Conservation (phyloP, 2,888 invertebrate genomes). For the Morpho deidamia region DNA sequence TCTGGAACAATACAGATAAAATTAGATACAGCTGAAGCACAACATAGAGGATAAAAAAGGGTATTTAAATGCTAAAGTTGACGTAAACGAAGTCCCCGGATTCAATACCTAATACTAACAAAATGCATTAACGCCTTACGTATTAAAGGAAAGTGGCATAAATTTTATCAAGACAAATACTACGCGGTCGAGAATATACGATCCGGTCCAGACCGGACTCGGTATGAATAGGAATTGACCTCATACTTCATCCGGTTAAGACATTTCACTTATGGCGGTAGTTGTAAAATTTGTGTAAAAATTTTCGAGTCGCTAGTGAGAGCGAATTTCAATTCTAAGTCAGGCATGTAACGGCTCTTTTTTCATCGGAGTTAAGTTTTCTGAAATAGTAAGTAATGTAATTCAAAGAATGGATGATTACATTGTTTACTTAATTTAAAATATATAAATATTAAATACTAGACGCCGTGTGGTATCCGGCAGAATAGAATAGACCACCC, state of each 20-base stretch:
- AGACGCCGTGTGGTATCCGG: too few relatives aligned
- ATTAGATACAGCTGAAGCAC: too few relatives aligned
- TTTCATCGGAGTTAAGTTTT: neutral
- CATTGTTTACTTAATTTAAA: too few relatives aligned
- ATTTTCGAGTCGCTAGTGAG: neutral
- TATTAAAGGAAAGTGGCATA: slow-evolving; percentile 23
- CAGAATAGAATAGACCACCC: too few relatives aligned
- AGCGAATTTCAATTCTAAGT: slow-evolving; percentile 11
- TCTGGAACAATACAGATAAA: too few relatives aligned
- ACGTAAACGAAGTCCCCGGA: too few relatives aligned
- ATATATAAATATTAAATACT: too few relatives aligned
- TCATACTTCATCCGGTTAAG: slow-evolving; percentile 55
- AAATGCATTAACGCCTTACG: neutral
- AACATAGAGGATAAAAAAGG: too few relatives aligned
- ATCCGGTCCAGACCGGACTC: slow-evolving; percentile 34
- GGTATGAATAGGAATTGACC: slow-evolving; percentile 58
- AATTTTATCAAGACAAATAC: slow-evolving; percentile 55
- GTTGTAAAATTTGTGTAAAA: slow-evolving; percentile 51
- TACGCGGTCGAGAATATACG: slow-evolving; percentile 34
- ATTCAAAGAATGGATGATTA: too few relatives aligned
- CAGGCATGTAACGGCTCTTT: neutral
- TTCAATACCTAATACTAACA: neutral
- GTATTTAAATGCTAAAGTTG: too few relatives aligned
- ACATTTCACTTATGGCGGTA: slow-evolving; percentile 60
- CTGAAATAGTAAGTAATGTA: too few relatives aligned